A percentile compares a stretch with the other conserved stretches of the same genome.
Conservation (phyloP, 2,113 vertebrate genomes). For the Sigmodon hispidus region DNA sequence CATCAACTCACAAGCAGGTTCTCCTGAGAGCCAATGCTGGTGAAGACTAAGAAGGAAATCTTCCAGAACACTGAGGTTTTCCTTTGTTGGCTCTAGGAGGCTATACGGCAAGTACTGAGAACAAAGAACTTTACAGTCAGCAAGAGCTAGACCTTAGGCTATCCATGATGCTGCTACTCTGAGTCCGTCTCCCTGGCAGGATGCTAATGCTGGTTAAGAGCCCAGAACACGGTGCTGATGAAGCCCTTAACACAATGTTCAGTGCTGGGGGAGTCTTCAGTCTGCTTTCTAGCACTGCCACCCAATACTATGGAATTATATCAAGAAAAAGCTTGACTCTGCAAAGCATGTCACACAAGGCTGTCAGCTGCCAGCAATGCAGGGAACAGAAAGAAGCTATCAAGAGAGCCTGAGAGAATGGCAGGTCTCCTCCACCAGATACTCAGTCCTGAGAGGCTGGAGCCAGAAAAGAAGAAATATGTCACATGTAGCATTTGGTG, state of each 20-base stretch:
- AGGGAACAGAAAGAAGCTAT: background rate
- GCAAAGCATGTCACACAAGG: background rate
- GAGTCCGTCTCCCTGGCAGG: background rate
- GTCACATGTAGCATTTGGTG: accelerated
- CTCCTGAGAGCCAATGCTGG: background rate
- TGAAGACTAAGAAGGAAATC: background rate
- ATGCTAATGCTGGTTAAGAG: no score
- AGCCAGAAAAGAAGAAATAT: background rate
- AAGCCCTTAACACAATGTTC: no score
- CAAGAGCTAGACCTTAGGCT: background rate
- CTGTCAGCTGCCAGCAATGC: background rate
- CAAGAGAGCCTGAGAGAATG: accelerated
- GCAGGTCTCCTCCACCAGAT: background rate
- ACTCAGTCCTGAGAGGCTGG: background rate
- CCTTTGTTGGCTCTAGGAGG: background rate
- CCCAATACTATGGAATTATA: background rate
- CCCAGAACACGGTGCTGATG: background rate
- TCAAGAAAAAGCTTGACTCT: background rate
- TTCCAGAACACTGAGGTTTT: background rate
- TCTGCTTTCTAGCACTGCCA: background rate
- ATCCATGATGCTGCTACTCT: background rate
- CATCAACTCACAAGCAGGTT: background rate
- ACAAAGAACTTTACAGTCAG: no score
- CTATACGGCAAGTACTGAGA: background rate
- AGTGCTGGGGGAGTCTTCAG: background rate